phyloP scores from a whole-genome alignment of 2,888 invertebrate species.

The Synanthedon vespiformis region DNA sequence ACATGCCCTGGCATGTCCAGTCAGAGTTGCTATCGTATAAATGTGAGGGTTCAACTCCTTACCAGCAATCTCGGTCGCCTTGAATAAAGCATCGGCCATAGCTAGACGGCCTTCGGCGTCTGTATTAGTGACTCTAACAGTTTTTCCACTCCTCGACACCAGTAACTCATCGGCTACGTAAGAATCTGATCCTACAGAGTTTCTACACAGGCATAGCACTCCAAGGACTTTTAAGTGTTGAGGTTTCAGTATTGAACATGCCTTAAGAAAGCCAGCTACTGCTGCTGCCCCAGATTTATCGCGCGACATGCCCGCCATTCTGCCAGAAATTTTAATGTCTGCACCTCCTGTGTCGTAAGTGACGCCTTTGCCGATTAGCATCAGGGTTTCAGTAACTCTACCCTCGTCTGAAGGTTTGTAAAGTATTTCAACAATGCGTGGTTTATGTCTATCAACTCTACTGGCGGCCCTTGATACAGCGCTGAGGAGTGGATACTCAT shows the following conservation, averaged over 20 bases:
- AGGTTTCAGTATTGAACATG: constrained; percentile 77
- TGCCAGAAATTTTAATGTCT: constrained; percentile 76
- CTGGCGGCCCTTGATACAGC: constrained; percentile 82
- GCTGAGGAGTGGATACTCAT: constrained; percentile 83
- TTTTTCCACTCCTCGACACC: constrained; percentile 80
- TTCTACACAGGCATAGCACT: constrained; percentile 84
- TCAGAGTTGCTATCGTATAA: constrained; percentile 88
- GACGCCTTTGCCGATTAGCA: constrained; percentile 91
- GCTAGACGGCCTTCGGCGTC: constrained; percentile 93
- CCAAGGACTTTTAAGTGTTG: constrained; percentile 81
- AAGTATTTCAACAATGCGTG: constrained; percentile 72
- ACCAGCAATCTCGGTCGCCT: constrained; percentile 60
- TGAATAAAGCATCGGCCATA: constrained; percentile 83
- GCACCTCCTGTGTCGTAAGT: constrained; percentile 85
- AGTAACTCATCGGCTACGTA: constrained; percentile 91
- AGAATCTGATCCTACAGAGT: constrained; percentile 85
- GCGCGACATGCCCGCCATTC: constrained; percentile 87
- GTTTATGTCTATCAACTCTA: constrained; percentile 73
- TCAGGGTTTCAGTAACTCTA: constrained; percentile 75
- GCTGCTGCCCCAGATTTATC: constrained; percentile 94
- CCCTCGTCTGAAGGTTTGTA: constrained; percentile 70
- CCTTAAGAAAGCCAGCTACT: constrained; percentile 89
- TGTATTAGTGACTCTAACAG: constrained; percentile 87
- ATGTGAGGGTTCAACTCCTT: constrained; percentile 83
- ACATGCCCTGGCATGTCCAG: constrained; percentile 80